Conservation (phyloP, 2,888 invertebrate species). For the Xanthorhoe designata region DNA sequence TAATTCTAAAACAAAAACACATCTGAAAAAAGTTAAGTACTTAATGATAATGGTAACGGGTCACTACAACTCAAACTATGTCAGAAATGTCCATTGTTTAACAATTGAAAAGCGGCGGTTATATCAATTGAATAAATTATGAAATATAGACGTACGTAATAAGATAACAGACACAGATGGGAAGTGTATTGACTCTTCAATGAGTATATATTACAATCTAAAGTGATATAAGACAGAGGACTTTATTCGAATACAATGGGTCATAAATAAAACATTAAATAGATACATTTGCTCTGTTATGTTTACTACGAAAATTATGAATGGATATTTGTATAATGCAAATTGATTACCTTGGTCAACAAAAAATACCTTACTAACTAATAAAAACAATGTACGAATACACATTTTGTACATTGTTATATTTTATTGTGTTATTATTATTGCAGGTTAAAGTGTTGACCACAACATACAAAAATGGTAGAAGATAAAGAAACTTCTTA, state of each 20-base stretch:
- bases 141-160: slow-evolving; percentile 40
- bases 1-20: no score
- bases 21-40: no score
- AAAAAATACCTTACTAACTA: no score
- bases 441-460: no score
- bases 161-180: slow-evolving; percentile 31
- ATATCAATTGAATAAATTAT: slow-evolving; percentile 48
- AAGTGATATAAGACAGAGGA: slow-evolving; percentile 7
- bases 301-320: background rate
- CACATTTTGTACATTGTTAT: no score
- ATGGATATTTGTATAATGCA: background rate
- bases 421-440: no score
- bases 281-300: background rate
- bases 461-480: no score
- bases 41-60: no score
- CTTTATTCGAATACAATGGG: slow-evolving; percentile 15
- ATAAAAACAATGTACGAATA: no score
- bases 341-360: no score
- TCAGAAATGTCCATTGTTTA: slow-evolving; percentile 3
- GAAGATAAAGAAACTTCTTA: no score
- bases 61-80: background rate
- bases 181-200: slow-evolving; percentile 27
- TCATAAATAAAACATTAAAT: background rate
- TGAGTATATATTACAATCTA: slow-evolving; percentile 26
- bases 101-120: slow-evolving; percentile 39